phyloP scores from a whole-genome alignment of 2,888 invertebrate genomes.

The Stenichneumon culpator region DNA sequence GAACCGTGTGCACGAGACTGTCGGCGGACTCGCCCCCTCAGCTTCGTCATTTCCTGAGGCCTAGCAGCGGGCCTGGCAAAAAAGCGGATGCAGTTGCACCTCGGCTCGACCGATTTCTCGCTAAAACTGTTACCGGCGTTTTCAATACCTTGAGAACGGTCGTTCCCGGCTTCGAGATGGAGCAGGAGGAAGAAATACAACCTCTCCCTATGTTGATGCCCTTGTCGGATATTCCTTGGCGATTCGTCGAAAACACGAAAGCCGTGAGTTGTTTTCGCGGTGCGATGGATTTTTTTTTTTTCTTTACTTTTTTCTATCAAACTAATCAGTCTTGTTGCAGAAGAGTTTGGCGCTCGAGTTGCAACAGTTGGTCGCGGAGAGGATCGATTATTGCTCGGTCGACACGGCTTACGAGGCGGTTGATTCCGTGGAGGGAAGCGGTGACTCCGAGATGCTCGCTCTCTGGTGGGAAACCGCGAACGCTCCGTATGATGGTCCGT shows the following conservation, averaged over 20 bases:
- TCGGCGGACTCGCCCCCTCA: slow-evolving; percentile 79
- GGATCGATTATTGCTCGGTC: slow-evolving; percentile 87
- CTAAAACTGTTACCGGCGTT: slow-evolving; percentile 92
- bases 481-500: slow-evolving; percentile 78
- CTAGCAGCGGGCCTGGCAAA: slow-evolving; percentile 82
- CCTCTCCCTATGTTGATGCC: slow-evolving; percentile 81
- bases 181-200: slow-evolving; percentile 80
- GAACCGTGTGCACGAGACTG: slow-evolving; percentile 78
- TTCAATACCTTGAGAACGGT: slow-evolving; percentile 92
- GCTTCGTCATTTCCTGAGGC: slow-evolving; percentile 79
- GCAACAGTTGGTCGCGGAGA: slow-evolving; percentile 80
- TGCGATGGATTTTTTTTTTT: background rate
- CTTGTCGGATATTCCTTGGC: slow-evolving; percentile 84
- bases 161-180: slow-evolving; percentile 86
- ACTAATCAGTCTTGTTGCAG: slow-evolving; percentile 61
- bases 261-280: slow-evolving; percentile 78
- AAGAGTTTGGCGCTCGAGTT: slow-evolving; percentile 76
- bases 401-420: slow-evolving; percentile 88
- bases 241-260: slow-evolving; percentile 84
- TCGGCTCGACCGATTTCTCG: slow-evolving; percentile 89
- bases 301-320: background rate
- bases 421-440: slow-evolving; percentile 86
- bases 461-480: slow-evolving; percentile 81
- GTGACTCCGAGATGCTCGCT: slow-evolving; percentile 80
- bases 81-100: slow-evolving; percentile 86